Percentiles rank a stretch among this genome's conserved stretches.
Evolutionary conservation across 1,140 invertebrate genomes (phyloP).

Genomic region (Pseudomyrmex cubaensis): DNA sequence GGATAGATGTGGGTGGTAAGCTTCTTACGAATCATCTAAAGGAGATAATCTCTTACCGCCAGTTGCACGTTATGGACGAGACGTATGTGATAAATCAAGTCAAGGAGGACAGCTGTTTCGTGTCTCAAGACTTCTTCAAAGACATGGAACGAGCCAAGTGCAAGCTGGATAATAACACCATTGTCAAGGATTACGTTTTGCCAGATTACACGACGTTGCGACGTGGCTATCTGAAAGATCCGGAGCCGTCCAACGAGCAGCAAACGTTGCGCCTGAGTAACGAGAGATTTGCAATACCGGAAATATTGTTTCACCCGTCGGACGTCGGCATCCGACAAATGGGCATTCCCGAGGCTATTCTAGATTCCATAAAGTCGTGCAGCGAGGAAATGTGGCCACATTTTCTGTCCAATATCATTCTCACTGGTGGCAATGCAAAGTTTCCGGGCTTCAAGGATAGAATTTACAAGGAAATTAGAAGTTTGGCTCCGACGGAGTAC

Average conservation of each 20-base stretch:
- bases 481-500: slow-evolving; percentile 91
- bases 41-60: slow-evolving; percentile 98
- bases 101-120: slow-evolving; percentile 99
- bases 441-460: slow-evolving; percentile 95
- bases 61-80: slow-evolving; percentile 99
- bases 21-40: slow-evolving; percentile 99
- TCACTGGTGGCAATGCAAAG: slow-evolving; percentile 95
- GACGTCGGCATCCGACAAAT: slow-evolving; percentile 98
- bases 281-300: slow-evolving; percentile 96
- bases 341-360: slow-evolving; percentile 96
- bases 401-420: slow-evolving; percentile 94
- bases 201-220: slow-evolving; percentile 96
- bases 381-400: slow-evolving; percentile 92
- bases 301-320: slow-evolving; percentile 97
- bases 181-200: slow-evolving; percentile 96
- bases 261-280: slow-evolving; percentile 96
- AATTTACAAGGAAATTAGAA: slow-evolving; percentile 92
- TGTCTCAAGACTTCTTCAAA: slow-evolving; percentile 93
- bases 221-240: slow-evolving; percentile 91
- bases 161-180: slow-evolving; percentile 88
- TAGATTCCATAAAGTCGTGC: slow-evolving; percentile 90
- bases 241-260: slow-evolving; percentile 88
- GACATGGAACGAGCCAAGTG: slow-evolving; percentile 93
- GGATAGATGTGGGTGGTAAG: slow-evolving; percentile 99
- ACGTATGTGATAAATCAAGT: slow-evolving; percentile 99